Percentiles rank a stretch among this genome's conserved stretches.
These are phyloP conservation scores for Actinernus sp. DNA, from an alignment of 92 coral and sea anemone species.

Conservation along the genomic window DNA sequence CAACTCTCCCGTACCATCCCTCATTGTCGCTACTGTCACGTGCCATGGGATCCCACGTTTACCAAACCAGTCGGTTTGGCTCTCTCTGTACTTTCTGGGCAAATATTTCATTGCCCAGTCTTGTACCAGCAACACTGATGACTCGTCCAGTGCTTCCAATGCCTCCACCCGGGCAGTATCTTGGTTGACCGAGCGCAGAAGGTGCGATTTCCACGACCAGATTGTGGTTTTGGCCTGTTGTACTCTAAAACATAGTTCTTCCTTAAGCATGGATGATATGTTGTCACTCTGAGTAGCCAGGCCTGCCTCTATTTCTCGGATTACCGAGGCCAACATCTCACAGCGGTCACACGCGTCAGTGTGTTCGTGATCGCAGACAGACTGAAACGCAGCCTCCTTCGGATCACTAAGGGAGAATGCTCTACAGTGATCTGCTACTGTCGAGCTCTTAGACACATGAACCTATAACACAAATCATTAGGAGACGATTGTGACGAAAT, in stretches of 20 bases:
- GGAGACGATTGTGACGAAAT: no score
- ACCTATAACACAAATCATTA: slow-evolving; percentile 11
- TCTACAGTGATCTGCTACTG: slow-evolving; percentile 30
- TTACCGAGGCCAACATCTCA: not conserved
- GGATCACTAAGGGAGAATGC: slow-evolving; percentile 24
- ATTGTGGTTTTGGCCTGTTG: slow-evolving; percentile 36
- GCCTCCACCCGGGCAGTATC: slow-evolving; percentile 40
- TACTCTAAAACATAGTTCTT: slow-evolving; percentile 20
- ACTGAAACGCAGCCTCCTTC: not conserved
- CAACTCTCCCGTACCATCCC: slow-evolving; percentile 15
- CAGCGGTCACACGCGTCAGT: slow-evolving; percentile 18
- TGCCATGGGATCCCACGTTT: slow-evolving; percentile 60
- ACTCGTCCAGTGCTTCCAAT: slow-evolving; percentile 18
- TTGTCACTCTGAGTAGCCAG: slow-evolving; percentile 2
- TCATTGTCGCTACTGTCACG: slow-evolving; percentile 41
- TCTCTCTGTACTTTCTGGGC: slow-evolving; percentile 48
- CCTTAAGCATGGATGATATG: slow-evolving; percentile 10
- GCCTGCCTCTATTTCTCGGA: slow-evolving; percentile 4
- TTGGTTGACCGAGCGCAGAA: slow-evolving; percentile 43
- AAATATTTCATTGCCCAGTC: slow-evolving; percentile 63
- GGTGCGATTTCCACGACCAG: slow-evolving; percentile 55
- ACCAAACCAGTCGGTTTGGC: slow-evolving; percentile 56
- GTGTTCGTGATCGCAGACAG: slow-evolving; percentile 17
- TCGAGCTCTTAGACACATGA: slow-evolving; percentile 12
- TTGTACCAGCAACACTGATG: slow-evolving; percentile 5